A percentile compares a stretch with the other conserved stretches of the same genome.
phyloP scores from a whole-genome alignment of 2,797 vertebrate species.

The Pangasius macronema region DNA sequence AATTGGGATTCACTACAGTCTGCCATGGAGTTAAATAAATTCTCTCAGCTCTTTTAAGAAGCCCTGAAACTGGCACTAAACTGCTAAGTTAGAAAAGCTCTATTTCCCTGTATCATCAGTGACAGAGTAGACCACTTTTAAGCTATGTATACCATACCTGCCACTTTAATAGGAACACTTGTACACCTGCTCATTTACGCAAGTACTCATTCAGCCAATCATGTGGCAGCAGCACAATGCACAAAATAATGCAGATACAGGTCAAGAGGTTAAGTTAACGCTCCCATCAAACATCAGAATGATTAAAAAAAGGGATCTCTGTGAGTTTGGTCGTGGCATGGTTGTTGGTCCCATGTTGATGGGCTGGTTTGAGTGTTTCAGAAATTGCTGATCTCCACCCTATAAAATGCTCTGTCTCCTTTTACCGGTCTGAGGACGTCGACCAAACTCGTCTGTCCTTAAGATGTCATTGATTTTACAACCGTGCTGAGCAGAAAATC shows the following conservation, averaged over 20 bases:
- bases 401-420: no score
- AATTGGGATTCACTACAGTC: slow-evolving; percentile 51
- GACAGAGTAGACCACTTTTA: background rate
- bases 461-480: no score
- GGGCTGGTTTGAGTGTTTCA: background rate
- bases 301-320: background rate
- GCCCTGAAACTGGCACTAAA: slow-evolving; percentile 33
- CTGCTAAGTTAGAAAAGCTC: slow-evolving; percentile 30
- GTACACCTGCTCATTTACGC: background rate
- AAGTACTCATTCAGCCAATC: background rate
- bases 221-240: background rate
- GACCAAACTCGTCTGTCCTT: no score
- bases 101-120: slow-evolving; percentile 13
- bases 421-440: no score
- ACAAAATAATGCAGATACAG: background rate
- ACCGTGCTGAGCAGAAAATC: background rate
- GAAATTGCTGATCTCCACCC: background rate
- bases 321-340: background rate
- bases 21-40: slow-evolving; percentile 46
- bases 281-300: background rate
- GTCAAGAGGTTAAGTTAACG: background rate
- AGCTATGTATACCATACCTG: background rate
- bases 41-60: slow-evolving; percentile 34
- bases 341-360: background rate
- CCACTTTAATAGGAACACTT: background rate